Base-by-base conservation (phyloP, 2,888 invertebrate species). In the Clivina fossor region DNA sequence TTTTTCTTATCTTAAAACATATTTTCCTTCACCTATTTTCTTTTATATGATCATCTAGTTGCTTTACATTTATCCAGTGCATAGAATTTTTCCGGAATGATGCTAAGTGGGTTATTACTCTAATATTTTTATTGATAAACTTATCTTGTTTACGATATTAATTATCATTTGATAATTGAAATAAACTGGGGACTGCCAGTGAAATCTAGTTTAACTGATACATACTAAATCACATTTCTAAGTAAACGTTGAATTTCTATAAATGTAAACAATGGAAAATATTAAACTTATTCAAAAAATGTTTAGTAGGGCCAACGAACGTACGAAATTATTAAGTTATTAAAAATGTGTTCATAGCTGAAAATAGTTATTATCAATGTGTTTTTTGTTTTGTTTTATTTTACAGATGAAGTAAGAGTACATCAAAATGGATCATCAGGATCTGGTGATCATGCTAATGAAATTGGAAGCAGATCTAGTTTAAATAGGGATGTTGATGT, bases 381-480 rank as follows among this genome's bases (percentile, higher is more conserved):
- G 54, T 54, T 30, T 22, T 38, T 49, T 38, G 41, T 20, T 13
- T 26, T 15, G 2, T 19, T 30, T 28, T 13, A 11, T 35, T 51
- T 32, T 47, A 59, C 32, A 55, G 55, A 55, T 30, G 55, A 53
- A 44, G 44, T 53, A 7, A 22, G 33, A 2, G 28, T 55, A 2
- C 32, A 20, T 18, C 49, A 55, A 40, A 58, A 44, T 44, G 50
- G 55, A 7, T 22, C 44, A n/a, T 9, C 16, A n/a, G 33, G 32
- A 47, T 41, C 65, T 57, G 68, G 56, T 71, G 74, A 72, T 61
- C 75, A 76, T 13, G 70, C 78, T 20, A 76, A 82, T 66, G 82
- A 83, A 72, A 80, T 83, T 79, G 82, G 82, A 49, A 82, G 81
- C 69, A 73, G 82, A 35, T 83, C 82, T 35, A 82, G 81, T 4